These are phyloP conservation scores for Salminus brasiliensis DNA, from an alignment of 2,113 vertebrate species.

Conservation along the genomic window DNA sequence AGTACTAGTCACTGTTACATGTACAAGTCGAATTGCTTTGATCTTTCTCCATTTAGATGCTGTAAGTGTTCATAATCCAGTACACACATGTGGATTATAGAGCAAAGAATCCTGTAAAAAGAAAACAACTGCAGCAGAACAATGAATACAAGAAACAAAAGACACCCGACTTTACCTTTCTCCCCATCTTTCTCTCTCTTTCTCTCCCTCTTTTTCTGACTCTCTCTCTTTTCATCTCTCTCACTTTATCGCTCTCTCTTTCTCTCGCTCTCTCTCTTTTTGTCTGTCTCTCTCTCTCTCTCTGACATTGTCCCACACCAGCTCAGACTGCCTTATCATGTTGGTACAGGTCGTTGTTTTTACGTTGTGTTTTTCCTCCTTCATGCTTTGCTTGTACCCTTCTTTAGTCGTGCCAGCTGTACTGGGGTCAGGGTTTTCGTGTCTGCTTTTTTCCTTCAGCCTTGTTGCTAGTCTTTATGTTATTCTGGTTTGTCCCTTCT, in stretches of 20 bases:
- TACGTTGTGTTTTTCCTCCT: constrained; percentile 80
- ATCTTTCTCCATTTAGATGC: not conserved
- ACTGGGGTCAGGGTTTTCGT: constrained; percentile 95
- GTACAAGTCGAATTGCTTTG: not conserved
- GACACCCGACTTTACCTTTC: constrained; percentile 22
- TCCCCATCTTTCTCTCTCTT: constrained; percentile 30
- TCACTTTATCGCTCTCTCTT: constrained; percentile 34
- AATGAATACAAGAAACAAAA: constrained; percentile 23
- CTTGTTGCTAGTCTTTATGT: constrained; percentile 99
- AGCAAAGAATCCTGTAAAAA: constrained; percentile 58
- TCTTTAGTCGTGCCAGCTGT: constrained; percentile 91
- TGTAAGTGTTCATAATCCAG: constrained; percentile 20
- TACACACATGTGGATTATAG: not conserved
- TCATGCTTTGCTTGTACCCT: constrained; percentile 98
- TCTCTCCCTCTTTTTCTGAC: constrained; percentile 5
- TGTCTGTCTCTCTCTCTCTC: constrained; percentile 26
- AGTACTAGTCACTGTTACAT: constrained; percentile 25
- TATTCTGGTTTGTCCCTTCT: constrained; percentile 99
- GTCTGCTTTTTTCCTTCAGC: constrained; percentile 98
- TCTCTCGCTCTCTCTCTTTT: constrained; percentile 54
- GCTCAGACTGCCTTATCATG: constrained; percentile 71
- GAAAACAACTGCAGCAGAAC: constrained; percentile 73
- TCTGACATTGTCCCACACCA: constrained; percentile 72
- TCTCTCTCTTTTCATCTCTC: constrained; percentile 28
- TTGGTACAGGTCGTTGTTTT: constrained; percentile 75